Percentiles rank a stretch among this genome's conserved stretches.
Evolutionary conservation across 2,113 vertebrate genomes (phyloP).

Genomic region (Paracanthobrama guichenoti): DNA sequence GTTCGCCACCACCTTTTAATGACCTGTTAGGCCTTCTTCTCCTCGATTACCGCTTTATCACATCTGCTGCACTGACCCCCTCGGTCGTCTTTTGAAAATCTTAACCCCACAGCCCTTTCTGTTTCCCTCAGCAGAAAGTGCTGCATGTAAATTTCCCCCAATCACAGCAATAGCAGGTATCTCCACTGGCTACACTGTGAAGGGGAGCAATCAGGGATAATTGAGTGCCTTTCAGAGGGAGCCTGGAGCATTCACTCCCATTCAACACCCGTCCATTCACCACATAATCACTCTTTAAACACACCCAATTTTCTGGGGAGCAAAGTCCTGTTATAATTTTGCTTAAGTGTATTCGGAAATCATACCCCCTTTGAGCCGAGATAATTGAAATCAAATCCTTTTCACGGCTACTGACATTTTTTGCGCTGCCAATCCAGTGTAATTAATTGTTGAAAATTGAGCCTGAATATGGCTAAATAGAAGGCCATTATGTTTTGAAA

Average conservation of each 20-base stretch:
- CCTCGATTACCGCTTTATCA: not conserved
- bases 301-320: conserved; percentile 88
- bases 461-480: conserved; percentile 92
- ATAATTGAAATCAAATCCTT: conserved; percentile 95
- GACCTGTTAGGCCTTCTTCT: not conserved
- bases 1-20: conserved; percentile 3
- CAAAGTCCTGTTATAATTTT: conserved; percentile 93
- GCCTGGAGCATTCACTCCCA: conserved; percentile 90
- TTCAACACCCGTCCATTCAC: conserved; percentile 91
- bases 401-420: conserved; percentile 90
- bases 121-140: conserved; percentile 82
- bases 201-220: conserved; percentile 94
- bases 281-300: conserved; percentile 94
- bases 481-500: conserved; percentile 91
- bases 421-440: conserved; percentile 85
- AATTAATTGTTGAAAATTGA: conserved; percentile 93
- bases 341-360: conserved; percentile 96
- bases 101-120: conserved; percentile 23
- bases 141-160: conserved; percentile 92
- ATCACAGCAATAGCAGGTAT: conserved; percentile 96
- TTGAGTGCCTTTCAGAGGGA: conserved; percentile 95
- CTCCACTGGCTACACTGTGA: conserved; percentile 90
- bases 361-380: conserved; percentile 90
- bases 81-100: conserved; percentile 24
- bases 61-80: conserved; percentile 44